Evolutionary conservation across 2,797 vertebrate species (phyloP), one percentile per base, ranked within the genome.

Genomic region (Rhynchotus rufescens): DNA sequence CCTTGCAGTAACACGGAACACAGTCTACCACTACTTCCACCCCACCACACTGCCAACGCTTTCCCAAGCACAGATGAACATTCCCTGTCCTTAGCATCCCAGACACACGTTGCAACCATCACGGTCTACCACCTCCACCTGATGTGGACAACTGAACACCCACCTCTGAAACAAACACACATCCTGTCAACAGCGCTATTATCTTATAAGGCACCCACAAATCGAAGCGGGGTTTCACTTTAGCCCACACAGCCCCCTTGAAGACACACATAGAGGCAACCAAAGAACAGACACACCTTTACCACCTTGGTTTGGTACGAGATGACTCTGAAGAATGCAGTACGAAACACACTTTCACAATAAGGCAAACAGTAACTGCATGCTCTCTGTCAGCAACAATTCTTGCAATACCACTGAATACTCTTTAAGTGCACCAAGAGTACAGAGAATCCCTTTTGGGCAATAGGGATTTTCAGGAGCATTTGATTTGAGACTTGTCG

Each of bases 131-230:
- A 88, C 89, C 88, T 83, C 80, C 87, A 79, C 87, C 82, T 86
- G 91, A 93, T 56, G 5, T 61, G 84, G 62, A 66, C 68, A 88
- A 88, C 76, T 5, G 59, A 80, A 88, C 71, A 82, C 26, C 45
- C 69, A 73, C 38, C 13, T 1, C 69, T 0, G 0, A 88, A 84
- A 83, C 60, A 91, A 77, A 92, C 65, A 89, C 57, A 67, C 56
- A 87, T 94, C 91, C 94, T 94, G 91, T 89, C 76, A 92, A 80
- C 86, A 92, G 73, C 42, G 16, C 69, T 75, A 56, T 90, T 73
- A 47, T 59, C 90, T 67, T 56, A 47, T 76, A 91, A 56, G 69
- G 45, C 38, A 88, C 47, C 79, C 79, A 75, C 88, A 92, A 83
- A 79, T 79, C 87, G 47, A 95, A 93, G 91, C 26, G 64, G 62